These are phyloP conservation scores for Mus pahari DNA, from an alignment of 2,113 vertebrate genomes.

Conservation along the genomic window DNA sequence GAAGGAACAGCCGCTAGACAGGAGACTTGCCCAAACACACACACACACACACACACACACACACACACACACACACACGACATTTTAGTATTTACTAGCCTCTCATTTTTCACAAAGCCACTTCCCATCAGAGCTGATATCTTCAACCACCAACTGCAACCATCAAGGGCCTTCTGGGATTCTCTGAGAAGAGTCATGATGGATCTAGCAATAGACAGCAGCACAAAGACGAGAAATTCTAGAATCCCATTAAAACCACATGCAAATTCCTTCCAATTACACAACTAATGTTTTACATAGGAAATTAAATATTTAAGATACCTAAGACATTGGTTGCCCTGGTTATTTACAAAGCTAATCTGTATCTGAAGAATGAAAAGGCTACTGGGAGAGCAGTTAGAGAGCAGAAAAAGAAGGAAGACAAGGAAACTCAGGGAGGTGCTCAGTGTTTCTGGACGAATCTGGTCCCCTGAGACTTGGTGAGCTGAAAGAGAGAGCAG, in stretches of 20 bases:
- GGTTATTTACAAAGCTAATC: constrained; percentile 49
- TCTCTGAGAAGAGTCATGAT: background rate
- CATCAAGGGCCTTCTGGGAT: background rate
- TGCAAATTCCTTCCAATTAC: background rate
- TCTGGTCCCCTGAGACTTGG: background rate
- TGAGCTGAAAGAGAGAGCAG: background rate
- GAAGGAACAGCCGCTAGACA: background rate
- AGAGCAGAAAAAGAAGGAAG: background rate
- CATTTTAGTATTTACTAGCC: background rate
- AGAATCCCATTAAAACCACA: background rate
- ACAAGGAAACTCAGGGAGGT: background rate
- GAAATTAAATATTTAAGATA: constrained; percentile 44
- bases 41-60: background rate
- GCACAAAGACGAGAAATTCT: background rate
- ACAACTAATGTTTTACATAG: background rate
- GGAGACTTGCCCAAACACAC: constrained; percentile 11
- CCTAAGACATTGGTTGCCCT: background rate
- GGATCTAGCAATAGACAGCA: background rate
- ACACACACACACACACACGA: background rate
- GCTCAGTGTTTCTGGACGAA: background rate
- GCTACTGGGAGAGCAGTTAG: background rate
- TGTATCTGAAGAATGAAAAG: background rate
- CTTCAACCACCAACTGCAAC: background rate
- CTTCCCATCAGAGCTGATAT: background rate
- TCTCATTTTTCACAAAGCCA: background rate